Evolutionary conservation across 2,888 invertebrate genomes (phyloP).

Genomic region (Ametastegia equiseti): DNA sequence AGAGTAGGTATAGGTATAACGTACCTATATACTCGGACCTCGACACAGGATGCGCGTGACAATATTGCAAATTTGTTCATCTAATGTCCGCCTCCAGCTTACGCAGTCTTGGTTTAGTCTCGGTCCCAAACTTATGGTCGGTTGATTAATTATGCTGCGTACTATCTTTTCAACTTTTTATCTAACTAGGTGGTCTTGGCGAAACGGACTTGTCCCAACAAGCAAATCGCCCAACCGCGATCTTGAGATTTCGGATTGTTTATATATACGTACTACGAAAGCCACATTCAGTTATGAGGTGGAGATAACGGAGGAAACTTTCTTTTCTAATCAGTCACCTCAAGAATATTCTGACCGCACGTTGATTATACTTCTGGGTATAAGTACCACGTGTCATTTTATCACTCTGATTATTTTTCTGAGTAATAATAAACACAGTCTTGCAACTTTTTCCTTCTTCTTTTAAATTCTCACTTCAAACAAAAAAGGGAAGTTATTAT

Average conservation of each 20-base stretch:
- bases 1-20: too few relatives aligned
- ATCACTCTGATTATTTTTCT: too few relatives aligned
- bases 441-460: too few relatives aligned
- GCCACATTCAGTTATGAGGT: background rate
- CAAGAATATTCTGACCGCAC: background rate
- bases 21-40: constrained; percentile 54
- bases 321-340: background rate
- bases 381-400: background rate
- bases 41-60: constrained; percentile 71
- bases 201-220: background rate
- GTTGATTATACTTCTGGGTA: background rate
- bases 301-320: background rate
- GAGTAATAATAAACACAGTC: too few relatives aligned
- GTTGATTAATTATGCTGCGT: constrained; percentile 22
- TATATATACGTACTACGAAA: background rate
- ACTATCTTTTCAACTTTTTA: background rate
- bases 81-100: constrained; percentile 11
- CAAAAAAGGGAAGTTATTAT: too few relatives aligned
- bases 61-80: constrained; percentile 66
- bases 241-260: background rate
- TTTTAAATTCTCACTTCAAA: too few relatives aligned
- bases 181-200: background rate
- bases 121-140: background rate
- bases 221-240: background rate
- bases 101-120: background rate